phyloP scores from a whole-genome alignment of 2,888 invertebrate genomes.

The Phorcus lineatus region DNA sequence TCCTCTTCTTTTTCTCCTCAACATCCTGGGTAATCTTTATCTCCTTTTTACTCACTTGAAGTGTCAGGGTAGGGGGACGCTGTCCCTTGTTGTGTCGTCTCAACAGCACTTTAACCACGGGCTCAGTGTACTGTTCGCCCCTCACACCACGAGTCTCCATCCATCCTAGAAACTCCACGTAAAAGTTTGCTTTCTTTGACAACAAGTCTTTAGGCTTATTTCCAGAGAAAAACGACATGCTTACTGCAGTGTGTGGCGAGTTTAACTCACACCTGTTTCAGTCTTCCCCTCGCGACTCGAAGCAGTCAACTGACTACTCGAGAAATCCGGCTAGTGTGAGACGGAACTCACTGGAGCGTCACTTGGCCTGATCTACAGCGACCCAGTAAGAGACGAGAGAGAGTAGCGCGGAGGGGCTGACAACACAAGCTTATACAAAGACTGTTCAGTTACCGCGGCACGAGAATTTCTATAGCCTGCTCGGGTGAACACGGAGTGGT shows the following conservation, averaged over 20 bases:
- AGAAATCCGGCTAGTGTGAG: too few relatives aligned
- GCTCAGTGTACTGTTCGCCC: conserved; percentile 88
- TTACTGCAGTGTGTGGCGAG: not conserved
- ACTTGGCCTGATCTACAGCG: too few relatives aligned
- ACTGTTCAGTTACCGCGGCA: too few relatives aligned
- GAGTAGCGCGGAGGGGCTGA: too few relatives aligned
- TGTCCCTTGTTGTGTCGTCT: conserved; percentile 90
- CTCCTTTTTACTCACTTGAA: conserved; percentile 85
- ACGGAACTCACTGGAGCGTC: too few relatives aligned
- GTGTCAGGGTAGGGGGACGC: conserved; percentile 85
- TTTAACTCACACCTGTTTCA: not conserved
- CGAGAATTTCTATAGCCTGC: too few relatives aligned
- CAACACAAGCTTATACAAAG: too few relatives aligned
- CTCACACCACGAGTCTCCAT: conserved; percentile 93
- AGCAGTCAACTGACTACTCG: not conserved
- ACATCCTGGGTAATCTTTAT: conserved; percentile 92
- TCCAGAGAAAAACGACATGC: conserved; percentile 39
- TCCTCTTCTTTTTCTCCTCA: conserved; percentile 72
- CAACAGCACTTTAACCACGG: conserved; percentile 89
- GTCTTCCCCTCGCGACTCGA: not conserved
- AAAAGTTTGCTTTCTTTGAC: conserved; percentile 75
- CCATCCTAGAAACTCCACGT: conserved; percentile 88
- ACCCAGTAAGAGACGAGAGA: too few relatives aligned
- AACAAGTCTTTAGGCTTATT: conserved; percentile 36
- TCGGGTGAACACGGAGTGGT: too few relatives aligned